phyloP scores from a whole-genome alignment of 2,797 vertebrate species.

The Lepus oiostolus region DNA sequence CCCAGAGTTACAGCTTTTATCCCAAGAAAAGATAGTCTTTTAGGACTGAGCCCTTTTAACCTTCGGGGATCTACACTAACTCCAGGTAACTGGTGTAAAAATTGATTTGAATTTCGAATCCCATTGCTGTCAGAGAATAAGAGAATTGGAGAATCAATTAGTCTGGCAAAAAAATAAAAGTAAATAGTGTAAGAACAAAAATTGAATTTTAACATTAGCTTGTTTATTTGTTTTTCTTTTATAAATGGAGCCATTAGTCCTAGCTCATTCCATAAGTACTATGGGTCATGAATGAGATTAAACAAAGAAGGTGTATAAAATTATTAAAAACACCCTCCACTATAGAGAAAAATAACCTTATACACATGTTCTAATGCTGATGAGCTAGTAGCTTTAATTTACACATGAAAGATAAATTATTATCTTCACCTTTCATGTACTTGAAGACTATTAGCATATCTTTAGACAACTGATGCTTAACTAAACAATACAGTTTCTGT shows the following conservation, averaged over 20 bases:
- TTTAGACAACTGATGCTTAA: constrained; percentile 62
- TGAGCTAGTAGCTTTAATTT: constrained; percentile 23
- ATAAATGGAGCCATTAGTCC: background rate
- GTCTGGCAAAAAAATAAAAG: background rate
- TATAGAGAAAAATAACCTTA: background rate
- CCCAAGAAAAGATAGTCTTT: background rate
- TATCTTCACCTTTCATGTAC: constrained; percentile 58
- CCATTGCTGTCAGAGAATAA: background rate
- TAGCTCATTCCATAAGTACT: background rate
- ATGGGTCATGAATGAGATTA: background rate
- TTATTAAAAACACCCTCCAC: constrained; percentile 5
- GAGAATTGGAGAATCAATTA: background rate
- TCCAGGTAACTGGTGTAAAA: background rate
- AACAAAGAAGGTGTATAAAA: background rate
- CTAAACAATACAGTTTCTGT: constrained; percentile 29
- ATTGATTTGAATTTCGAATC: background rate
- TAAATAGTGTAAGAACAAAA: background rate
- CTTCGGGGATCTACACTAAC: background rate
- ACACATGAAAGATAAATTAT: constrained; percentile 28
- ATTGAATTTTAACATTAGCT: background rate
- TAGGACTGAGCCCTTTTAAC: background rate
- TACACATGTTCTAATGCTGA: background rate
- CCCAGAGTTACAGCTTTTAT: rapidly evolving
- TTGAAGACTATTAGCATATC: constrained; percentile 19
- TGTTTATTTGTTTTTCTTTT: background rate